Percentiles rank a stretch among this genome's conserved stretches.
Conservation (phyloP, 2,888 invertebrate species). For the Sialis lutaria region DNA sequence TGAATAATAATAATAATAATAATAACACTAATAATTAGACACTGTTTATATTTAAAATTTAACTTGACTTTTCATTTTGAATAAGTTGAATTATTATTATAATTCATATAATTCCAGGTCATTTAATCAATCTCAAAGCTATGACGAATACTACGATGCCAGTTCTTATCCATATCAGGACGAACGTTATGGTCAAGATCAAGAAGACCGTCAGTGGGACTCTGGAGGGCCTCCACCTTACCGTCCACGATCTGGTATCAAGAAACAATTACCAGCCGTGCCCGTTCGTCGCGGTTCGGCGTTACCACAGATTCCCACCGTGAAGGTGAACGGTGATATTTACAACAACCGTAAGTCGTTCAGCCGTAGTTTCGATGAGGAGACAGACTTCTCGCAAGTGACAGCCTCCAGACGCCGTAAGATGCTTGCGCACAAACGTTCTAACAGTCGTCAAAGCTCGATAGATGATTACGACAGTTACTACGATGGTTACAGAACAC, state of each 20-base stretch:
- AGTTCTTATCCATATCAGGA: conserved; percentile 44
- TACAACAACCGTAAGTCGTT: conserved; percentile 15
- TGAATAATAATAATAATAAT: too few relatives aligned
- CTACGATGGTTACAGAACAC: conserved; percentile 19
- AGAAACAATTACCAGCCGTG: conserved; percentile 12
- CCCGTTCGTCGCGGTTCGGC: conserved; percentile 29
- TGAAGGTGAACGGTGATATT: conserved; percentile 12
- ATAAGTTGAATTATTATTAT: too few relatives aligned
- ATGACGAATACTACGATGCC: conserved; percentile 48
- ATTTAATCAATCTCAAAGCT: conserved; percentile 22
- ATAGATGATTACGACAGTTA: conserved; percentile 16
- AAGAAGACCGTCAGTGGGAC: conserved; percentile 58
- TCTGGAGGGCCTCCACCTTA: conserved; percentile 36
- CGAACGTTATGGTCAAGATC: conserved; percentile 37
- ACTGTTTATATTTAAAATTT: too few relatives aligned
- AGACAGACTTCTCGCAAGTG: conserved; percentile 16
- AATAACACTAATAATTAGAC: too few relatives aligned
- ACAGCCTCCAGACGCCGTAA: conserved; percentile 20
- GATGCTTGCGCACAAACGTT: conserved; percentile 24
- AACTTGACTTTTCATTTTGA: too few relatives aligned
- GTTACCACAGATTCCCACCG: conserved; percentile 32
- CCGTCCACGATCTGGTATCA: conserved; percentile 12
- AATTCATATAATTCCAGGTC: too few relatives aligned
- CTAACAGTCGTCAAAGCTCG: conserved; percentile 22
- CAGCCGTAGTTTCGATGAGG: conserved; percentile 20